Base-by-base conservation (phyloP, 2,797 vertebrate species). In the Pitangus sulphuratus region DNA sequence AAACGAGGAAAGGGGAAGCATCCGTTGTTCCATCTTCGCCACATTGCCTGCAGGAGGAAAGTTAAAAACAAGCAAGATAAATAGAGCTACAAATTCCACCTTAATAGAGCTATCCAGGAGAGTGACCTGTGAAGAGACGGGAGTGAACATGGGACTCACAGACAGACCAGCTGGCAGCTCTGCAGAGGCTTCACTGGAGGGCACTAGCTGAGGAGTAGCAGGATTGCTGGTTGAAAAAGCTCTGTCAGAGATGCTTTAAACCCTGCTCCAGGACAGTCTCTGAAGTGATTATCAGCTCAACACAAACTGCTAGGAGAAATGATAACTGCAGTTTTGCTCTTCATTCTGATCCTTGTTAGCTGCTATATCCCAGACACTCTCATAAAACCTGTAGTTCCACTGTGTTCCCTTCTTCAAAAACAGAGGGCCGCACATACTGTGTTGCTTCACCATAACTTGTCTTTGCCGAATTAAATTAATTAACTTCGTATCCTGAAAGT, bases 401-500 rank as follows among this genome's bases (percentile, higher is more conserved):
- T 22, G 8, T 2, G 1, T 26, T 70, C 3, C 16, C 17, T 71
- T 30, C 25, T 57, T 61, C 12, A 25, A 54, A 84, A 50, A 50
- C 1, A 5, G 21, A 80, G 60, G 18, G 31, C 25, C 37, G 17
- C 22, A 26, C 15, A 7, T 40, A 57, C 8, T 12, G 2, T 0
- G 0, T 1, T 72, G 21, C 9, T 35, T 82, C n/a, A 40, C 12
- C 15, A 1, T 20, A 82, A 66, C 6, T 50, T 47, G 8, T n/a
- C 35, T 25, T 33, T 4, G 2, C 13, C 51, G 53, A 84, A 60
- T 61, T 37, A 40, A 78, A 33, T 74, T 70, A 70, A 33, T 72
- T 77, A 35, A 47, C 10, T 61, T 64, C 33, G 15, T 58, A 51
- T 26, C 42, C 42, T 58, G 8, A 8, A 74, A 83, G 17, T 40